Base-by-base conservation (phyloP, 2,797 vertebrate species). In the Gephyroberyx darwinii region DNA sequence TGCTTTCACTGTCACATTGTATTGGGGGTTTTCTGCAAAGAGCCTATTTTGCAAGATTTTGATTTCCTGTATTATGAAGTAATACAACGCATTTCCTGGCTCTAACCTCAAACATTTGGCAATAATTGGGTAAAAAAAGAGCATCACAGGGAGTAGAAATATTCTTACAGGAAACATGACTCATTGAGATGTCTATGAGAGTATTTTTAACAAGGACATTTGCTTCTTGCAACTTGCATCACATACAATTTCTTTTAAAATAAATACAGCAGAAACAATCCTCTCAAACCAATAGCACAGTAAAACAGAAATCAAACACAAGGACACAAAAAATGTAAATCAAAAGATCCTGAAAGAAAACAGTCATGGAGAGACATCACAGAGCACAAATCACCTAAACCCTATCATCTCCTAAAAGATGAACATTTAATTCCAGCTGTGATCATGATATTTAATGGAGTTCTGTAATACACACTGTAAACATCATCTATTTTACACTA, bases 401-500 rank as follows among this genome's bases (percentile, higher is more conserved):
- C 39, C 13, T 54, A n/a, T 47, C 12, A 37, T 55, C n/a, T 66
- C 59, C 73, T 71, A 3, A 41, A 1, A 17, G 19, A 55, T 58
- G 41, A 43, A 68, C 12, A n/a, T 58, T 37, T 59, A 14, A 71
- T 51, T 77, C 74, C 68, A 60, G 53, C 57, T 82, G 61, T n/a
- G 51, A 70, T 65, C 67, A 52, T 57, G 35, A 66, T 17, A 16
- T 22, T 30, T 19, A 57, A 77, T 52, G 50, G 57, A 72, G 37
- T 22, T 75, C 45, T 73, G 31, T 6, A 8, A 69, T 55, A 56
- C 52, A 71, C 50, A 65, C 43, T 56, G 20, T 20, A 33, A 53
- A 76, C 74, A 48, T 77, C 50, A 63, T 71, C 60, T 66, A 68
- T 66, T 82, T 74, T 41, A 75, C 61, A 74, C 56, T 80, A 39